Conservation (phyloP, 2,797 vertebrate genomes). For the Natrix natrix region DNA sequence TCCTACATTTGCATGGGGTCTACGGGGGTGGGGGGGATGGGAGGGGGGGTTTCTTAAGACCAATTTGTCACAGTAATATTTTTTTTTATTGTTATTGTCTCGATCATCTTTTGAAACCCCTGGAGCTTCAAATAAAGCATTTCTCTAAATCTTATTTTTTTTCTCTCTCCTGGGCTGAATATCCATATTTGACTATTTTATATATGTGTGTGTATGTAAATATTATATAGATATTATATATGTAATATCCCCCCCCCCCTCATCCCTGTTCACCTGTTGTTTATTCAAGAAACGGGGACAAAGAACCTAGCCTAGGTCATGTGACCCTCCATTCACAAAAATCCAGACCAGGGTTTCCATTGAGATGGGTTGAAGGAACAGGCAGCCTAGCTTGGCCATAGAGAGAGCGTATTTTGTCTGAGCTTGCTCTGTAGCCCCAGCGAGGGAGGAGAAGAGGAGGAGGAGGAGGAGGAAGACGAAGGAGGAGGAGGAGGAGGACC, state of each 20-base stretch:
- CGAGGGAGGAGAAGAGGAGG: neutral
- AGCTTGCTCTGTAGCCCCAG: neutral
- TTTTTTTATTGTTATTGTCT: neutral
- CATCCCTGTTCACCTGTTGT: constrained; percentile 67
- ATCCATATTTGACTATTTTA: neutral
- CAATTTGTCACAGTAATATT: neutral
- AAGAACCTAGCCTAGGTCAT: constrained; percentile 66
- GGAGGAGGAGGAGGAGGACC: constrained; percentile 34
- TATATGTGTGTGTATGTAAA: neutral
- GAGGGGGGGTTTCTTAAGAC: neutral
- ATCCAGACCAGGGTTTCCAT: constrained; percentile 61
- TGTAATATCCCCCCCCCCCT: too few species aligned
- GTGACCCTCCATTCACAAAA: constrained; percentile 77
- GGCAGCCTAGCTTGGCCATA: constrained; percentile 1
- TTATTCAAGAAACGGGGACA: constrained; percentile 67
- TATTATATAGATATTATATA: neutral
- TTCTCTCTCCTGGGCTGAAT: neutral
- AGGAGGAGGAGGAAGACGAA: constrained; percentile 7
- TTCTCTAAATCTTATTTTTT: neutral
- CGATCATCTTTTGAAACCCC: neutral
- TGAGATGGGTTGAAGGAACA: constrained; percentile 48
- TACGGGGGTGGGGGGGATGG: neutral
- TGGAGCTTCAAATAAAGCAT: neutral
- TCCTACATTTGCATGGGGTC: neutral
- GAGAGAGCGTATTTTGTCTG: constrained; percentile 2